Evolutionary conservation across 1,140 invertebrate species (phyloP).

Genomic region (Eciton burchellii): DNA sequence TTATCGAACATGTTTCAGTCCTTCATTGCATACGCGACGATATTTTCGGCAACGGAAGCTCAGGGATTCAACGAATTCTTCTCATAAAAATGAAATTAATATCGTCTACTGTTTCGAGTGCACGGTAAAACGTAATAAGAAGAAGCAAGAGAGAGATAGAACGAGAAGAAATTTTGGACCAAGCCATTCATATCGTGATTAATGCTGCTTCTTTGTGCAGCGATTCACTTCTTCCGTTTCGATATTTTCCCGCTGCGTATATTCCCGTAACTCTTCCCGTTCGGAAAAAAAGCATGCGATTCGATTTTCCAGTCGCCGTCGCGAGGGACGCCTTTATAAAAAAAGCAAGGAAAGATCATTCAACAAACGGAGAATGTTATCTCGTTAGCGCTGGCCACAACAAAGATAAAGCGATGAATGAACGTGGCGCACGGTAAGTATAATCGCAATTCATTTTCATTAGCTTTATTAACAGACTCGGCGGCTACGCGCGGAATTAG

Average conservation of each 20-base stretch:
- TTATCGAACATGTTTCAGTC: neutral
- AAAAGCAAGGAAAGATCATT: neutral
- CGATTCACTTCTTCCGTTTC: neutral
- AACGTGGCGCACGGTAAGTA: constrained; percentile 14
- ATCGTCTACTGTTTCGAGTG: neutral
- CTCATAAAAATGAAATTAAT: neutral
- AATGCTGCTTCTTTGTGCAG: neutral
- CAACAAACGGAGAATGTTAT: neutral
- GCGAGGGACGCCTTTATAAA: neutral
- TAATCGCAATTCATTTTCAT: constrained; percentile 60
- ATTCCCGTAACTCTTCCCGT: neutral
- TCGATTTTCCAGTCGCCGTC: neutral
- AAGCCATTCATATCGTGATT: constrained; percentile 30
- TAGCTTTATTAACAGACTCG: constrained; percentile 53
- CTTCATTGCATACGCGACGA: neutral
- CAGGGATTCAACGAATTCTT: constrained; percentile 9
- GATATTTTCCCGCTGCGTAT: neutral
- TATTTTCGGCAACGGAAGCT: neutral
- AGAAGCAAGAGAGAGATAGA: neutral
- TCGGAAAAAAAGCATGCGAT: neutral
- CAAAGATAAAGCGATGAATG: constrained; percentile 42
- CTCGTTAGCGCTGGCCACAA: too few species aligned
- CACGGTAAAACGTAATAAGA: constrained; percentile 21
- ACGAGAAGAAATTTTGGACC: neutral
- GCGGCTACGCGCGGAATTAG: constrained; percentile 49